Evolutionary conservation across 2,113 vertebrate species (phyloP).

Genomic region (Antidorcas marsupialis): DNA sequence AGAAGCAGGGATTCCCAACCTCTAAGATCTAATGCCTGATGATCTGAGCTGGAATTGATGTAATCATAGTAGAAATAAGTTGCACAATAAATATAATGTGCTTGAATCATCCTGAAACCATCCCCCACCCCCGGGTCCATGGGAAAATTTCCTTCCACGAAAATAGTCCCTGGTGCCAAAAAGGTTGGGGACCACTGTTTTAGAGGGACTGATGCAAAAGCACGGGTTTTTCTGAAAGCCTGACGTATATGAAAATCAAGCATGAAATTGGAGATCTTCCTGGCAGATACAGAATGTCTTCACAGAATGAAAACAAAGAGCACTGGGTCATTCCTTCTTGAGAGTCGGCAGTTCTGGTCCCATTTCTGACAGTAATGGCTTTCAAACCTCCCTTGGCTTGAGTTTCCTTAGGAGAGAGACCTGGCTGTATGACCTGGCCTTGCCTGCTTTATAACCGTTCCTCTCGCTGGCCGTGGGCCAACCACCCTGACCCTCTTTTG

Average conservation of each 20-base stretch:
- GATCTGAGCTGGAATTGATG: not conserved
- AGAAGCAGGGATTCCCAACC: not conserved
- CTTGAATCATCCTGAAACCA: not conserved
- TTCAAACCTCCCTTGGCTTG: not conserved
- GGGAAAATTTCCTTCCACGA: not conserved
- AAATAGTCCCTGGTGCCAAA: not conserved
- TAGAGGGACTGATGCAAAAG: not conserved
- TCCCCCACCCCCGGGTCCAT: not conserved
- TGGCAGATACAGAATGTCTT: not conserved
- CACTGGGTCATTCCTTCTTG: not conserved
- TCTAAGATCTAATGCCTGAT: not conserved
- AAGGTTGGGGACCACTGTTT: not conserved
- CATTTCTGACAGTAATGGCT: not conserved
- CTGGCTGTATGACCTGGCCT: not conserved
- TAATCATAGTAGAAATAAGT: not conserved
- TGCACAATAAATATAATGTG: not conserved
- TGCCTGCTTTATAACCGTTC: not conserved
- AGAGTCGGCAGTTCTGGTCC: not conserved
- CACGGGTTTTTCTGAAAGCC: not conserved
- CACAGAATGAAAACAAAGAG: not conserved
- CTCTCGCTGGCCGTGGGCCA: fast-evolving
- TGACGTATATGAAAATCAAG: not conserved
- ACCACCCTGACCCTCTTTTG: not conserved
- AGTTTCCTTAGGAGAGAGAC: not conserved
- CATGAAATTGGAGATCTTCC: not conserved